A percentile compares a stretch with the other conserved stretches of the same genome.
These are phyloP conservation scores for Discoglossus pictus DNA, from an alignment of 2,797 vertebrate species.

Conservation along the genomic window DNA sequence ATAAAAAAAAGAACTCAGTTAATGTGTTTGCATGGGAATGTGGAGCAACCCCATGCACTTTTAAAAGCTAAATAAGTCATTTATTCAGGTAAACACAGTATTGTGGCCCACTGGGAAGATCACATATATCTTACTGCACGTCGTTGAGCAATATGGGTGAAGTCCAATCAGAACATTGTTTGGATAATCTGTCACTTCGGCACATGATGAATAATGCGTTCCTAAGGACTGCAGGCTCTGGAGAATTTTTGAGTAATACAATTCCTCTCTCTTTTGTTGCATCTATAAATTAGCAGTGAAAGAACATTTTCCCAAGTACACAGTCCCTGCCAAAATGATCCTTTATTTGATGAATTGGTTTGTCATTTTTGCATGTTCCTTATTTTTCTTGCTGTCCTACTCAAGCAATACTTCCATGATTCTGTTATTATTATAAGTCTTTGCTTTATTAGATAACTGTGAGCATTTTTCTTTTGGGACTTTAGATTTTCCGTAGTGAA, in stretches of 20 bases:
- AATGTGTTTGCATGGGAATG: too few species aligned
- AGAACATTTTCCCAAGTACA: conserved; percentile 21
- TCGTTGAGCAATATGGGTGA: conserved; percentile 49
- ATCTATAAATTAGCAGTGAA: conserved; percentile 38
- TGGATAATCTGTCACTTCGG: conserved; percentile 49
- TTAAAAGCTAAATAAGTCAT: too few species aligned
- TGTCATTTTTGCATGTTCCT: neutral
- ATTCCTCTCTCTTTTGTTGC: conserved; percentile 30
- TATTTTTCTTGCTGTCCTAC: neutral
- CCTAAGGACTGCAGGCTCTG: conserved; percentile 32
- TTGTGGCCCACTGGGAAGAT: conserved; percentile 22
- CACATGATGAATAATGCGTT: conserved; percentile 50
- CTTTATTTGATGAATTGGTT: neutral
- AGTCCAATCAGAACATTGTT: conserved; percentile 45
- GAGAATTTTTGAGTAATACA: conserved; percentile 26
- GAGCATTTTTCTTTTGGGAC: too few species aligned
- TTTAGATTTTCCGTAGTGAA: too few species aligned
- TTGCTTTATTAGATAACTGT: too few species aligned
- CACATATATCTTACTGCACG: conserved; percentile 36
- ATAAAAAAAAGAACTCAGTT: too few species aligned
- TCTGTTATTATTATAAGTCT: too few species aligned
- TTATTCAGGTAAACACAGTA: too few species aligned
- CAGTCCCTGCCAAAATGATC: conserved; percentile 18
- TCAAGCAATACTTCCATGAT: neutral
- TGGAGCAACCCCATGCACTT: too few species aligned